A percentile compares a stretch with the other conserved stretches of the same genome.
phyloP scores from a whole-genome alignment of 2,797 vertebrate genomes.

The Eulemur coronatus region DNA sequence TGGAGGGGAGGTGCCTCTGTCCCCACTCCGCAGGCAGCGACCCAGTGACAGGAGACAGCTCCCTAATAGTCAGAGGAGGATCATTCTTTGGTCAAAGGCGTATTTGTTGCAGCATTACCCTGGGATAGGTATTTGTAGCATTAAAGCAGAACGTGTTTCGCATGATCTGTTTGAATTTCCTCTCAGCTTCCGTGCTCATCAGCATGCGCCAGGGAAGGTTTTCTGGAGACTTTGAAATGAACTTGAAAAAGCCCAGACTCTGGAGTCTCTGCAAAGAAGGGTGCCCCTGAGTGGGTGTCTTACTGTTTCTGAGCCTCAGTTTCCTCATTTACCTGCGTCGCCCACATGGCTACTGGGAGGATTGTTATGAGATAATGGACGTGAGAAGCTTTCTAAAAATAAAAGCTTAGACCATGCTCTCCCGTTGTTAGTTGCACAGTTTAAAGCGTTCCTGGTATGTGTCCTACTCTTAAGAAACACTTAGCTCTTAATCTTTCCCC shows the following conservation, averaged over 20 bases:
- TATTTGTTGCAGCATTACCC: background rate
- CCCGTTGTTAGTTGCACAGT: background rate
- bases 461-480: background rate
- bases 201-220: background rate
- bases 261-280: background rate
- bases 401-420: background rate
- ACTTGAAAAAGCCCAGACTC: background rate
- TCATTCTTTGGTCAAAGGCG: background rate
- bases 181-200: background rate
- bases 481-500: background rate
- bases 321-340: background rate
- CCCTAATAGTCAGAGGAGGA: background rate
- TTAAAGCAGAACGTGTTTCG: background rate
- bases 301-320: background rate
- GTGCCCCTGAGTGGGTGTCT: background rate
- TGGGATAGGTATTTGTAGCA: background rate
- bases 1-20: no score
- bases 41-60: background rate
- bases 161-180: background rate
- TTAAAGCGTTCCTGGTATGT: background rate
- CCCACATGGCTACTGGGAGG: background rate
- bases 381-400: background rate
- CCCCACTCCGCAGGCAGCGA: accelerated
- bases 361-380: background rate
- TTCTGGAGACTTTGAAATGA: background rate